These are phyloP conservation scores for Protosalanx chinensis DNA, from an alignment of 2,797 vertebrate species.

Conservation along the genomic window DNA sequence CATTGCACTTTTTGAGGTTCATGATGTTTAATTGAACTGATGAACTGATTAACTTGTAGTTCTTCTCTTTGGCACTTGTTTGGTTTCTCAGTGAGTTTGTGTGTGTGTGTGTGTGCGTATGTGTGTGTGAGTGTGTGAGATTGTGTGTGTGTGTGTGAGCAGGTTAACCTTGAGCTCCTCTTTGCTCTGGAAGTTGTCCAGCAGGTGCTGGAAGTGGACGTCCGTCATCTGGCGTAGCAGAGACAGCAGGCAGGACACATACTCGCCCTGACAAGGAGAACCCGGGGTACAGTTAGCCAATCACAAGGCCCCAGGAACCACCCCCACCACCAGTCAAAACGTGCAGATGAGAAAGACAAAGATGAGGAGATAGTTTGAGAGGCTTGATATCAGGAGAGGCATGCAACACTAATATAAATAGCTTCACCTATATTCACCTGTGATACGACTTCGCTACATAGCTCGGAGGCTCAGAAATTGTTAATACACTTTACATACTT, in stretches of 20 bases:
- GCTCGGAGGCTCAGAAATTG: too few species aligned
- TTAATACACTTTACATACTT: too few species aligned
- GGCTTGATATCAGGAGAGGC: neutral
- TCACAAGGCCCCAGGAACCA: neutral
- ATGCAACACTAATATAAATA: neutral
- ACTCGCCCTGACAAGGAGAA: conserved; percentile 83
- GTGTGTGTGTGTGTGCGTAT: too few species aligned
- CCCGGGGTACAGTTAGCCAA: neutral
- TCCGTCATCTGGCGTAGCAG: conserved; percentile 97
- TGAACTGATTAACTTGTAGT: too few species aligned
- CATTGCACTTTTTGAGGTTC: too few species aligned
- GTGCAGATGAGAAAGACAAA: neutral
- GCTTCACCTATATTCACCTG: neutral
- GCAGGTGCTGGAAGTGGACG: conserved; percentile 94
- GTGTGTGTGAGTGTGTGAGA: neutral
- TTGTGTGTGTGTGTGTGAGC: neutral
- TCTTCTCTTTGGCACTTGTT: too few species aligned
- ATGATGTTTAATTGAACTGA: too few species aligned
- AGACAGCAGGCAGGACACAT: conserved; percentile 96
- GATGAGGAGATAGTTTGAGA: neutral
- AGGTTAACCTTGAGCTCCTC: conserved; percentile 91
- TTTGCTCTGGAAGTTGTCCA: conserved; percentile 99
- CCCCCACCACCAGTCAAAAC: conserved; percentile 20
- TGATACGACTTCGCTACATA: too few species aligned
- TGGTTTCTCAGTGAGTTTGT: too few species aligned